Percentiles rank a stretch among this genome's conserved stretches.
phyloP scores from a whole-genome alignment of 2,113 vertebrate species.

The Drymodes brunneopygia region DNA sequence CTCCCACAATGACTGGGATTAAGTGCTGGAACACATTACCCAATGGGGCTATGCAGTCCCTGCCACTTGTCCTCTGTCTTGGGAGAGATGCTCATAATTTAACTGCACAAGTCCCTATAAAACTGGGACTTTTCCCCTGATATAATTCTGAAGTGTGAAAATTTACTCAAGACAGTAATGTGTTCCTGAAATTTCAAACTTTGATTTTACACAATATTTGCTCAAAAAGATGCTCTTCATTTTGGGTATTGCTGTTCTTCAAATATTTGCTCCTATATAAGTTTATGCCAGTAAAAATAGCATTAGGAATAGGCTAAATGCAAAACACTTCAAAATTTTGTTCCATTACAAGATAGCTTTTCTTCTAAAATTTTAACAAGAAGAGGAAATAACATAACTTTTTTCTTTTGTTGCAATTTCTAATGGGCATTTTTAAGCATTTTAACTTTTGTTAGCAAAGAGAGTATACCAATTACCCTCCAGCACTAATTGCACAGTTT shows the following conservation, averaged over 20 bases:
- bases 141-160: not conserved
- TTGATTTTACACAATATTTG: not conserved
- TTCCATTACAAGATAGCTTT: not conserved
- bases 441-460: not conserved
- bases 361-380: not conserved
- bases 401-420: not conserved
- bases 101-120: not conserved
- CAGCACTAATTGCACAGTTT: not conserved
- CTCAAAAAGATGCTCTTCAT: not conserved
- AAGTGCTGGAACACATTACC: not conserved
- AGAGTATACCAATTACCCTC: not conserved
- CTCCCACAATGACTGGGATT: not conserved
- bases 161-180: not conserved
- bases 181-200: not conserved
- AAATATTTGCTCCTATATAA: not conserved
- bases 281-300: not conserved
- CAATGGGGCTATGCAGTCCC: not conserved
- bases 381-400: not conserved
- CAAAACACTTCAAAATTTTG: not conserved
- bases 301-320: not conserved
- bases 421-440: not conserved
- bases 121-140: not conserved
- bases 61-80: not conserved
- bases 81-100: not conserved
- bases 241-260: not conserved